These are phyloP conservation scores for Teleopsis dalmanni DNA, from an alignment of 1,140 invertebrate species.

Conservation along the genomic window DNA sequence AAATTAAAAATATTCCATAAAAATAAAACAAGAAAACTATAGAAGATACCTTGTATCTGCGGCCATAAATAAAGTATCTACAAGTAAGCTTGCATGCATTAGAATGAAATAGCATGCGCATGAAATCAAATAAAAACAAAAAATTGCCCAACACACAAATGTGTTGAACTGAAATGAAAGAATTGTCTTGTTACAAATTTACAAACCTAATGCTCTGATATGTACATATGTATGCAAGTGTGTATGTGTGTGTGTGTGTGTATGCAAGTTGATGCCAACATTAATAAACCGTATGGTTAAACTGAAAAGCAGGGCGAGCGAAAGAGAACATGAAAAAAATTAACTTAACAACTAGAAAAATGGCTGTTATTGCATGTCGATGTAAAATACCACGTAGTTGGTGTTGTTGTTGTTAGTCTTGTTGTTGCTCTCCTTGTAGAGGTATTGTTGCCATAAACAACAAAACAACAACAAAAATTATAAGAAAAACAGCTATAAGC, in stretches of 20 bases:
- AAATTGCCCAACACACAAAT: constrained; percentile 8
- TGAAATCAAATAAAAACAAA: constrained; percentile 1
- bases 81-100: constrained; percentile 13
- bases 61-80: constrained; percentile 43
- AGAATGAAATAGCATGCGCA: constrained; percentile 23
- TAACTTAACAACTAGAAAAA: constrained; percentile 46
- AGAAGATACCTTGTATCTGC: too few relatives aligned
- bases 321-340: constrained; percentile 43
- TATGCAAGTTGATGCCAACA: too few relatives aligned
- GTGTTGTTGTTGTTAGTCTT: constrained; percentile 39
- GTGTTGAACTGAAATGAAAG: too few relatives aligned
- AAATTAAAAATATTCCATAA: too few relatives aligned
- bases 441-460: constrained; percentile 1
- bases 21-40: too few relatives aligned
- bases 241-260: background rate
- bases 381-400: too few relatives aligned
- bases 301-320: constrained; percentile 22
- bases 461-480: constrained; percentile 7
- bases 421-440: constrained; percentile 5
- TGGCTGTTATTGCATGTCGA: constrained; percentile 44
- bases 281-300: too few relatives aligned
- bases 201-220: too few relatives aligned
- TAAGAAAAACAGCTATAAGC: background rate
- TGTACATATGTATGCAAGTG: background rate
- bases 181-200: too few relatives aligned